Evolutionary conservation across 2,113 vertebrate genomes (phyloP), one percentile per base, ranked within the genome.

Genomic region (Myotis yumanensis): DNA sequence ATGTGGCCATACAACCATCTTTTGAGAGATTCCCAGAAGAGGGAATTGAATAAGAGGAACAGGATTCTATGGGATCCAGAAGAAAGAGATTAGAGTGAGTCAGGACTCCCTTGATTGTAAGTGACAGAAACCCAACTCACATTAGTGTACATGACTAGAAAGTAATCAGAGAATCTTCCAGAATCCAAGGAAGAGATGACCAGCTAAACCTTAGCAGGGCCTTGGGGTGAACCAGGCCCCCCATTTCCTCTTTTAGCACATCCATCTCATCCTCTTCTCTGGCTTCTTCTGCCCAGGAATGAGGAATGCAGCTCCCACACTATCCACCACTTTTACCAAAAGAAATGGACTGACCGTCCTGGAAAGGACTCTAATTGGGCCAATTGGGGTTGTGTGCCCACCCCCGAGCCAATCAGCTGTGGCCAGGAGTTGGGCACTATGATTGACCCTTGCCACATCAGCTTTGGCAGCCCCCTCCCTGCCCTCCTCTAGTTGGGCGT

Each of bases 401-500:
- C 30, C 14, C 32, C 16, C 0, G 4, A 57, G 72, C 28, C 20
- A 14, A 7, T 69, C 82, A 40, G 79, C 71, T 84, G 51, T 25
- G 80, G 40, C 69, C 28, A 57, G 57, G 35, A 52, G 6, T 17
- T 11, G 18, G n/a, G n/a, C 25, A 6, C 43, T 28, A 22, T 18
- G 40, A 28, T 1, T 25, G 68, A 43, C n/a, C 10, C 10, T 35
- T 0, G 25, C 85, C 54, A 75, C 68, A 9, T 22, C 22, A 35
- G 20, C 57, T 57, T 16, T 43, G 59, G 37, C 25, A 59, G 46
- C 32, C n/a, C 59, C 71, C 57, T 23, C 37, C 37, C 37, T 3
- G 37, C 37, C 37, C 37, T 2, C 9, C n/a, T 37, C 0, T 7
- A 28, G 32, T 43, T 18, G 35, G 10, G n/a, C n/a, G 4, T 17